Evolutionary conservation across 2,113 vertebrate genomes (phyloP), one percentile per base, ranked within the genome.

Genomic region (Gadus chalcogrammus): DNA sequence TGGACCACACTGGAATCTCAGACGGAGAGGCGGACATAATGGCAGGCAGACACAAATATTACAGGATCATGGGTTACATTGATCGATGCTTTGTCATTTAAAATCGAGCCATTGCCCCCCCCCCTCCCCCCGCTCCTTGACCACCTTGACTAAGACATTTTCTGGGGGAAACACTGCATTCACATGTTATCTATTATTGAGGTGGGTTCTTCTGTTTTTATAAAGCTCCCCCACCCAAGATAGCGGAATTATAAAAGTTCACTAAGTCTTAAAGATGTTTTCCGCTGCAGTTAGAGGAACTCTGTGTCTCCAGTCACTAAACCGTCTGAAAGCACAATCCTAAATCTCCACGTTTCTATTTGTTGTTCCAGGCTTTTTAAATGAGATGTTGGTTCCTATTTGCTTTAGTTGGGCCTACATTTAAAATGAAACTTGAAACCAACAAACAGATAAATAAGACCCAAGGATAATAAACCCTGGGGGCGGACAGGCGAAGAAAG

Each of bases 391-490:
- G 74, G 65, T 79, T 82, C 84, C 82, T 80, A 68, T 9, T 0
- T n/a, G 58, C 53, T 74, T 84, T 81, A 70, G 67, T 79, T 70
- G 75, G 71, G 77, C 71, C 74, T 56, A 48, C 67, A 77, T 79
- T 73, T 68, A 68, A 70, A 74, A 74, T 87, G 81, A 64, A 81
- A 75, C 78, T 85, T 67, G 76, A 88, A 85, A 86, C 82, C 68
- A 82, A 89, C 85, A 91, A 90, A 88, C 87, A 90, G 86, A 87
- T 82, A 88, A 86, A 80, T 77, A 9, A 84, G 77, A 71, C 60
- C 71, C 69, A 81, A 84, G 81, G 77, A 89, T 78, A 87, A 87
- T 81, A 82, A 68, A 80, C 72, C 71, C 73, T 62, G 81, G 67
- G 76, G 78, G 79, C 84, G 86, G 83, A 75, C 79, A 20, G 63